phyloP scores from a whole-genome alignment of 2,888 invertebrate genomes.

The Cheilosia impressa region DNA sequence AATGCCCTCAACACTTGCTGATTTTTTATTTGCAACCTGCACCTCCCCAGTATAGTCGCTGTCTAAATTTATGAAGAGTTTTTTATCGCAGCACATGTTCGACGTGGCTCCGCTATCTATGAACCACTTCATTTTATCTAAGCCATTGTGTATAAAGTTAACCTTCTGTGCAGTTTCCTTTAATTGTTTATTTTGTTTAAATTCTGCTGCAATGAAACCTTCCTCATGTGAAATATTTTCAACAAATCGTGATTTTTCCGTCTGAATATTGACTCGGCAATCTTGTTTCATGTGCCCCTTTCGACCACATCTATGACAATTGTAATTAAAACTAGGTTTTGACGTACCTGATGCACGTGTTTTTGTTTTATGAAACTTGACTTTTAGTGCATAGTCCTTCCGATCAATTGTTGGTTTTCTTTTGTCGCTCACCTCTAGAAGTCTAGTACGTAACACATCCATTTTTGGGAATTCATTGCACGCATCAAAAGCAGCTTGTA shows the following conservation, averaged over 20 bases:
- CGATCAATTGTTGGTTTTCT: slow-evolving; percentile 12
- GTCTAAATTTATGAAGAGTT: too few species aligned
- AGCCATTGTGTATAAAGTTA: neutral
- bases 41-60: too few species aligned
- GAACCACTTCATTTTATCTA: slow-evolving; percentile 20
- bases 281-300: slow-evolving; percentile 9
- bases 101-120: neutral
- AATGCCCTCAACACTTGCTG: too few species aligned
- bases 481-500: slow-evolving; percentile 57
- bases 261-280: slow-evolving; percentile 6
- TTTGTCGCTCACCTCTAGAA: slow-evolving; percentile 10
- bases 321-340: slow-evolving; percentile 27
- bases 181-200: neutral
- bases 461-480: slow-evolving; percentile 39
- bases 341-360: slow-evolving; percentile 9
- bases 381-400: slow-evolving; percentile 5
- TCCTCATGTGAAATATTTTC: slow-evolving; percentile 4
- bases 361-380: neutral
- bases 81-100: too few species aligned
- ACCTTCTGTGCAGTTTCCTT: slow-evolving; percentile 3
- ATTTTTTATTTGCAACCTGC: too few species aligned
- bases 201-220: slow-evolving; percentile 23
- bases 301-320: slow-evolving; percentile 11
- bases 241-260: neutral
- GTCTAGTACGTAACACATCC: neutral